These are phyloP conservation scores for Helogale parvula DNA, from an alignment of 2,113 vertebrate species.

Conservation along the genomic window DNA sequence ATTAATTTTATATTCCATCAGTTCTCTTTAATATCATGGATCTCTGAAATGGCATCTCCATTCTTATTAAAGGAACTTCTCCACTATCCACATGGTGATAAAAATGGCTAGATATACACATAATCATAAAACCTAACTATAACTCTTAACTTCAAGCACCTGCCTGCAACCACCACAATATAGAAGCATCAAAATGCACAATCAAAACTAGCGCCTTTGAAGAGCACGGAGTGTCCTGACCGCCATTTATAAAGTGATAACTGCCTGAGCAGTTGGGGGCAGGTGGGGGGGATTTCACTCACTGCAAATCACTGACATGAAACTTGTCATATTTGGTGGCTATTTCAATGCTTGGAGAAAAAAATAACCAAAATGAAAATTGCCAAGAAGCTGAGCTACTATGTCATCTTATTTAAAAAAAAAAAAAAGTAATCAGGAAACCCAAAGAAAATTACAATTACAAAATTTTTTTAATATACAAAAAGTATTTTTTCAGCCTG, in stretches of 20 bases:
- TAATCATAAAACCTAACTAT: neutral
- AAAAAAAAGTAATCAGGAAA: neutral
- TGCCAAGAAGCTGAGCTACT: neutral
- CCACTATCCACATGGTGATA: neutral
- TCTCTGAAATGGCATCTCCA: neutral
- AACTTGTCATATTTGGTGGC: conserved; percentile 12
- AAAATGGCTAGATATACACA: conserved; percentile 26
- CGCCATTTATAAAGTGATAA: neutral
- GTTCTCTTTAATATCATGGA: neutral
- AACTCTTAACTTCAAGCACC: conserved; percentile 1
- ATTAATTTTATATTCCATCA: neutral
- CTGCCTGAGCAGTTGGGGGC: neutral
- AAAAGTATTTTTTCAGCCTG: neutral
- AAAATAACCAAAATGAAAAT: conserved; percentile 3
- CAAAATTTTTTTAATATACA: neutral
- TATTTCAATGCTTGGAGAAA: conserved; percentile 2
- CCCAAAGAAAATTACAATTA: conserved; percentile 1
- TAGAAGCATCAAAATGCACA: neutral
- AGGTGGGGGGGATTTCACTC: neutral
- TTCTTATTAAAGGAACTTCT: neutral
- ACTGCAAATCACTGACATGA: neutral
- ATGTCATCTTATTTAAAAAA: neutral
- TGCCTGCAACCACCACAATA: neutral
- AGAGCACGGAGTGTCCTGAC: neutral
- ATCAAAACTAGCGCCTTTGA: neutral